These are phyloP conservation scores for Zelostemma sp. DNA, from an alignment of 1,140 invertebrate species.

Conservation along the genomic window DNA sequence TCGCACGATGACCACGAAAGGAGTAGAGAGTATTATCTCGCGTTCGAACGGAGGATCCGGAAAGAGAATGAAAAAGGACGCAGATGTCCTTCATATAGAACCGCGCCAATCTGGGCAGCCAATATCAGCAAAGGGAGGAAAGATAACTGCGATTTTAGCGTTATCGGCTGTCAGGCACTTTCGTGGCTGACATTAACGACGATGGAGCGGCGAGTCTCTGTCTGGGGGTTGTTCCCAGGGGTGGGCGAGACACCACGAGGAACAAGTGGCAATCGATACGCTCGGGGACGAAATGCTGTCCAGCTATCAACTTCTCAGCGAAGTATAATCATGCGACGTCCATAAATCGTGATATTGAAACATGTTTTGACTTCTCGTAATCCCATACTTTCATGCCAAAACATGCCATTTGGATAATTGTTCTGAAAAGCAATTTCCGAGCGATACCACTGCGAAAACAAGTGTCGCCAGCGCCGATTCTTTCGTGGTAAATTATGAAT, in stretches of 20 bases:
- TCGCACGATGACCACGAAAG: constrained; percentile 3
- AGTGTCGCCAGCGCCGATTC: too few species aligned
- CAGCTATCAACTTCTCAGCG: constrained; percentile 9
- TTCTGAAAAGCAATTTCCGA: too few species aligned
- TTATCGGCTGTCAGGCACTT: constrained; percentile 21
- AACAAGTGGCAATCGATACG: constrained; percentile 20
- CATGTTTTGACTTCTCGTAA: too few species aligned
- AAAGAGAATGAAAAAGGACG: constrained; percentile 10
- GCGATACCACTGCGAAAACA: too few species aligned
- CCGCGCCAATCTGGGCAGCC: neutral
- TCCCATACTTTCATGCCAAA: too few species aligned
- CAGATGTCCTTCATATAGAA: constrained; percentile 9
- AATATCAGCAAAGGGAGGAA: constrained; percentile 10
- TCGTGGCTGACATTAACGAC: constrained; percentile 16
- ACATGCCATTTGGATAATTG: too few species aligned
- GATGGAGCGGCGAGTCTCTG: constrained; percentile 8
- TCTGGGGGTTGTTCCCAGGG: neutral
- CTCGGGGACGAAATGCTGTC: constrained; percentile 12
- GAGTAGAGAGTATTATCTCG: constrained; percentile 7
- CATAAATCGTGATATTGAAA: too few species aligned
- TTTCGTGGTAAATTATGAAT: too few species aligned
- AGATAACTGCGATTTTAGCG: constrained; percentile 22
- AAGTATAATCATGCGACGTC: constrained; percentile 1
- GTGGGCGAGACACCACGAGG: constrained; percentile 19
- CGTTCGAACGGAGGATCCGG: constrained; percentile 1